A percentile compares a stretch with the other conserved stretches of the same genome.
These are phyloP conservation scores for Paedocypris sp. DNA, from an alignment of 2,113 vertebrate genomes.

Conservation along the genomic window DNA sequence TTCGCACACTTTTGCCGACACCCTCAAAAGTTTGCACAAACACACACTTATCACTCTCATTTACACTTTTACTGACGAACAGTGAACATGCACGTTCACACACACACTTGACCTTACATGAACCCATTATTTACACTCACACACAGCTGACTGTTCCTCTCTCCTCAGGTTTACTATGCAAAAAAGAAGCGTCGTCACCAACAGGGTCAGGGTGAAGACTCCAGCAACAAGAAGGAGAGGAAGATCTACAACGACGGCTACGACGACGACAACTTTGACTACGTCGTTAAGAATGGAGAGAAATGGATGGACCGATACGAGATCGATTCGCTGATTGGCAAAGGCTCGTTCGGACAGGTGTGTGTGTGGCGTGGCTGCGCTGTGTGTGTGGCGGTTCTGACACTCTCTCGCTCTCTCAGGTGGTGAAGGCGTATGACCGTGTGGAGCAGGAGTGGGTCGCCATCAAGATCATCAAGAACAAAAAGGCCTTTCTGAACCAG, in stretches of 20 bases:
- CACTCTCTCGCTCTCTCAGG: constrained; percentile 53
- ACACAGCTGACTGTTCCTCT: not conserved
- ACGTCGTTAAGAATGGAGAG: constrained; percentile 97
- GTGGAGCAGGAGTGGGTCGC: constrained; percentile 98
- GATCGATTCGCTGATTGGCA: constrained; percentile 97
- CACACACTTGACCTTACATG: too few species aligned
- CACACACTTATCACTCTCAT: too few species aligned
- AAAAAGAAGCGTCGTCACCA: constrained; percentile 99
- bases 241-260: constrained; percentile 98
- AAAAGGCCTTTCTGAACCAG: constrained; percentile 98
- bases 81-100: too few species aligned
- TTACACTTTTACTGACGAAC: too few species aligned
- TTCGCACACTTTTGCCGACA: too few species aligned
- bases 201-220: constrained; percentile 96
- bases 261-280: constrained; percentile 97
- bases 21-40: too few species aligned
- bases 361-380: not conserved
- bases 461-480: constrained; percentile 99
- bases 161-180: constrained; percentile 95
- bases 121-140: not conserved
- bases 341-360: constrained; percentile 98
- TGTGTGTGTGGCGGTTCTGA: not conserved
- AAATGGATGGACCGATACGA: constrained; percentile 99
- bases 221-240: constrained; percentile 96
- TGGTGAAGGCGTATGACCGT: constrained; percentile 95